These are phyloP conservation scores for Chascanopsetta lugubris DNA, from an alignment of 2,113 vertebrate genomes.

Conservation along the genomic window DNA sequence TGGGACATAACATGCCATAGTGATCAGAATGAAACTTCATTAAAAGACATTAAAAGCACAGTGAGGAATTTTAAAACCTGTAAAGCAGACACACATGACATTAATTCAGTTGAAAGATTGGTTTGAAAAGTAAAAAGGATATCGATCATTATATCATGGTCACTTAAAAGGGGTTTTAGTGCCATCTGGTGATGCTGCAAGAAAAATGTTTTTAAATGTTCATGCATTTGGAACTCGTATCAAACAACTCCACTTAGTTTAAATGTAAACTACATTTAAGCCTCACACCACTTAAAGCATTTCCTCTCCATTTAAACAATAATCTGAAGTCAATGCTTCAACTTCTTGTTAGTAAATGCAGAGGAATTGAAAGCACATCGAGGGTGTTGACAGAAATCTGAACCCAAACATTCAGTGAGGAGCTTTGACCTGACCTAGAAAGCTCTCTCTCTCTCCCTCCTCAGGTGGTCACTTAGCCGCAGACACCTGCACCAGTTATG, in stretches of 20 bases:
- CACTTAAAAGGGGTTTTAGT: too few species aligned
- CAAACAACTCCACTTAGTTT: not conserved
- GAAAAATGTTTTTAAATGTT: not conserved
- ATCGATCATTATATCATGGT: too few species aligned
- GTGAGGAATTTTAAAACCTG: too few species aligned
- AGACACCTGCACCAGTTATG: constrained; percentile 11
- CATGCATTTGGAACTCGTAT: too few species aligned
- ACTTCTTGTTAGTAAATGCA: not conserved
- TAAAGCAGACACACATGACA: too few species aligned
- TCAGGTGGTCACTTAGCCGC: constrained; percentile 8
- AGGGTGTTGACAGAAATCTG: not conserved
- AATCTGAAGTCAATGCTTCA: not conserved
- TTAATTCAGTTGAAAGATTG: too few species aligned
- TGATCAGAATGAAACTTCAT: too few species aligned
- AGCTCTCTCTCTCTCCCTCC: not conserved
- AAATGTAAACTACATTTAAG: not conserved
- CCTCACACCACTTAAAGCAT: not conserved
- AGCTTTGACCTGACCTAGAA: not conserved
- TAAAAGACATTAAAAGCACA: too few species aligned
- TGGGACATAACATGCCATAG: too few species aligned
- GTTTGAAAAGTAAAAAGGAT: too few species aligned
- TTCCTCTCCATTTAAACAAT: not conserved
- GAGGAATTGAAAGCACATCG: not conserved
- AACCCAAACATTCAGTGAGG: not conserved
- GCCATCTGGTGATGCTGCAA: too few species aligned